Base-by-base conservation (phyloP, 92 coral and sea anemone species). In the Phenganax subtilis region DNA sequence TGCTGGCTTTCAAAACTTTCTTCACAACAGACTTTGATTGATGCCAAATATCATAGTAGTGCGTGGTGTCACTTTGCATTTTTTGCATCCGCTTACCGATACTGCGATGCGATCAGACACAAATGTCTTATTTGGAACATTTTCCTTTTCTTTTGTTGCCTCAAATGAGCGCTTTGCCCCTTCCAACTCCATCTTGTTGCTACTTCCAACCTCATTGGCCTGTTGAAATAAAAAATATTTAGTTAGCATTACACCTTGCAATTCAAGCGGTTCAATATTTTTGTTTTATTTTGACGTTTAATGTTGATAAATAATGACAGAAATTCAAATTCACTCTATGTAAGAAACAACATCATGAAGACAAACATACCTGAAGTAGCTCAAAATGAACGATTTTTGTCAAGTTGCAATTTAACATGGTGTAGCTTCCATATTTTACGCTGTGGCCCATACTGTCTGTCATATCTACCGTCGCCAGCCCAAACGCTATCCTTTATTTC, bases 11-110 rank as follows among this genome's bases (percentile, higher is more conserved):
- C 47, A 37, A 37, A 37, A 37, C 47, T 2, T 37, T 37, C 47
- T 37, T 84, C 15, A 72, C 60, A 52, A 84, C 55, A 10, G 75
- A 58, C 57, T 80, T 64, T 59, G 86, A 82, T 58, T 75, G 73
- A 55, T 84, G 86, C 86, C 86, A 84, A 44, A 84, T 84, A 54
- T 85, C 80, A 10, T 15, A 85, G 73, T 59, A 85, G 66, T 80
- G 85, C 10, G 53, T 58, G 3, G 75, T 63, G 15, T 74, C 72
- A 59, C 25, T 20, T 16, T 56, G 80, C 20, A 44, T 62, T 61
- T 31, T 83, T 83, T n/a, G 57, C 9, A 73, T 75, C 86, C 86
- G 58, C 51, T 83, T 83, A 47, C 71, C 81, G 54, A 80, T 51
- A 15, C 76, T 47, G 37, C 76, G n/a, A 59, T 80, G 17, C 84